Evolutionary conservation across 2,888 invertebrate species (phyloP).

Genomic region (Drosophila mayaguana): DNA sequence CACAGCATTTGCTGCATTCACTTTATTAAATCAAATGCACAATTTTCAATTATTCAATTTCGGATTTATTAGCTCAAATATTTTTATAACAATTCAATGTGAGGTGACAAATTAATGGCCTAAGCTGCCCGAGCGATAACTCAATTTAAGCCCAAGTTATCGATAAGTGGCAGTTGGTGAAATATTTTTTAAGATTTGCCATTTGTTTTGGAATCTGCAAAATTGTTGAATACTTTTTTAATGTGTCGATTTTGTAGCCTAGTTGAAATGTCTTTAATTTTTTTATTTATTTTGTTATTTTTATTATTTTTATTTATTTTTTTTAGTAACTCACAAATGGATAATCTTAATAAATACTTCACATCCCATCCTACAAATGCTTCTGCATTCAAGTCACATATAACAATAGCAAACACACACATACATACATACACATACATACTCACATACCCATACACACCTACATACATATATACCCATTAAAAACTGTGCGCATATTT

Average conservation of each 20-base stretch:
- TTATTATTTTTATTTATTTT: too few relatives aligned
- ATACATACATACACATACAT: background rate
- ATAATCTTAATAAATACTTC: too few relatives aligned
- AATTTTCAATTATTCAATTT: constrained; percentile 2
- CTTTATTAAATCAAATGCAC: background rate
- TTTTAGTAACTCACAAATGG: too few relatives aligned
- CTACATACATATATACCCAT: background rate
- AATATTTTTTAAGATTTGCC: background rate
- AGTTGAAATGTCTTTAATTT: background rate
- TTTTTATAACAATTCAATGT: background rate
- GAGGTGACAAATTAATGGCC: too few relatives aligned
- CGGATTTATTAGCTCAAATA: background rate
- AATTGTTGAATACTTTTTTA: too few relatives aligned
- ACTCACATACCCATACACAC: background rate
- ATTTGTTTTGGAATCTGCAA: background rate
- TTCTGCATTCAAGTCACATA: constrained; percentile 1
- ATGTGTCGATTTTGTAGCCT: background rate
- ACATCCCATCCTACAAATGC: background rate
- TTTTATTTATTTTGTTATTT: too few relatives aligned
- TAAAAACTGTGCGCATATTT: constrained; percentile 16
- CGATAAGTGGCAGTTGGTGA: background rate
- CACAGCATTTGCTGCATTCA: background rate
- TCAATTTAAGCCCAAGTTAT: background rate
- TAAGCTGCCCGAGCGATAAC: background rate
- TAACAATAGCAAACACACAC: background rate